These are phyloP conservation scores for Galago senegalensis DNA, from an alignment of 2,797 vertebrate genomes.

Conservation along the genomic window DNA sequence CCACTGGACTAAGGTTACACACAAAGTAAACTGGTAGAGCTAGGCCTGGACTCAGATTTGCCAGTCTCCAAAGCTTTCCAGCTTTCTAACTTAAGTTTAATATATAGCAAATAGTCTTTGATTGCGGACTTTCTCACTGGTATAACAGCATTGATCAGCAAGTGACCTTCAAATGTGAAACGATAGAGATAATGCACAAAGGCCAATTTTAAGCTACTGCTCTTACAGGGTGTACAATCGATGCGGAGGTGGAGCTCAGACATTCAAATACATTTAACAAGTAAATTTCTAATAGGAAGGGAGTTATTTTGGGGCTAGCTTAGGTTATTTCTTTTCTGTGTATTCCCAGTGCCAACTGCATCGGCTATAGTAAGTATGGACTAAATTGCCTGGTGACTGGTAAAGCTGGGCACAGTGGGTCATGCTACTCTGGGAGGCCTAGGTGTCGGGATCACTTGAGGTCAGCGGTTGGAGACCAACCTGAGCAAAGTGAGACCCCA, in stretches of 20 bases:
- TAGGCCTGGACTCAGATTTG: conserved; percentile 1
- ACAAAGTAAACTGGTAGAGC: not conserved
- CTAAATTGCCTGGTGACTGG: not conserved
- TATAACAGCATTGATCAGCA: not conserved
- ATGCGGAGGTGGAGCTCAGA: not conserved
- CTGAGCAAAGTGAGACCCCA: too few species aligned
- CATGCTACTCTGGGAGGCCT: too few species aligned
- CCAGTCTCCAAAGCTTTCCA: not conserved
- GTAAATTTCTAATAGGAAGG: not conserved
- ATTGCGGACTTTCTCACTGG: not conserved
- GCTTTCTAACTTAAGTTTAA: not conserved
- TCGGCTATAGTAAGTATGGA: not conserved
- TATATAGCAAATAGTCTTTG: not conserved
- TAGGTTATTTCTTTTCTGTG: not conserved
- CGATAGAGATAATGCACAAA: not conserved
- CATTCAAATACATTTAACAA: not conserved
- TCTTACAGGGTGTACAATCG: not conserved
- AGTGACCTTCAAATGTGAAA: not conserved
- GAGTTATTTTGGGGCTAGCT: not conserved
- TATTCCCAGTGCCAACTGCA: not conserved
- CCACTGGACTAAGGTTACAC: not conserved
- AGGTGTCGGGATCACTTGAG: too few species aligned
- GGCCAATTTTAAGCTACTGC: not conserved
- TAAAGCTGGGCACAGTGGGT: not conserved
- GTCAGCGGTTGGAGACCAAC: too few species aligned